Evolutionary conservation across 1,140 invertebrate species (phyloP).

Genomic region (Brachionus angularis): DNA sequence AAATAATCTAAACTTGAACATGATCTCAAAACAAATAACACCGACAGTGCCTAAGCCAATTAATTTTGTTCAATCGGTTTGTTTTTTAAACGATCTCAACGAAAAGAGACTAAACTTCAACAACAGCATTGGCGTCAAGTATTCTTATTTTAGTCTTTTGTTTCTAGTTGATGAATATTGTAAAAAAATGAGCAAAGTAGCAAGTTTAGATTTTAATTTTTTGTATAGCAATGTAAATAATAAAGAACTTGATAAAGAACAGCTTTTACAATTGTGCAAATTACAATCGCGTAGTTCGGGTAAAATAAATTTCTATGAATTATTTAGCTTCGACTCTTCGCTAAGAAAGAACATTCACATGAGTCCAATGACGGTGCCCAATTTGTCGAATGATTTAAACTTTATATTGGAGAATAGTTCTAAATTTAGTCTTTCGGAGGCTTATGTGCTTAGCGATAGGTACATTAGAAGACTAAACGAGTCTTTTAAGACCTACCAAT

Average conservation of each 20-base stretch:
- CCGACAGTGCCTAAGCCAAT: too few species aligned
- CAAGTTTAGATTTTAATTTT: slow-evolving; percentile 8
- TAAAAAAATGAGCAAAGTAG: slow-evolving; percentile 15
- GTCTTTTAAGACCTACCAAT: too few species aligned
- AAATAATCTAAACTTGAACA: too few species aligned
- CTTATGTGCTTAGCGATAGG: too few species aligned
- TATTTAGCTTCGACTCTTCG: neutral
- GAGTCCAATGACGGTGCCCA: too few species aligned
- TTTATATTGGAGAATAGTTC: too few species aligned
- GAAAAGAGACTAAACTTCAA: neutral
- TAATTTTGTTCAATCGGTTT: too few species aligned
- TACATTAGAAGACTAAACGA: too few species aligned
- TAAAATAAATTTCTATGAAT: neutral
- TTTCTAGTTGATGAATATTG: slow-evolving; percentile 10
- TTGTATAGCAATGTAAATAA: neutral
- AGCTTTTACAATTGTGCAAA: slow-evolving; percentile 17
- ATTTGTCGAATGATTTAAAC: too few species aligned
- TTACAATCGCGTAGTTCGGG: slow-evolving; percentile 7
- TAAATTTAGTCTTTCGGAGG: too few species aligned
- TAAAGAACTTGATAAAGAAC: neutral
- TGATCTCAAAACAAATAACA: too few species aligned
- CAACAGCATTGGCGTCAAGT: neutral
- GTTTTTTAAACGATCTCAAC: slow-evolving; percentile 3
- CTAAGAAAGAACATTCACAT: too few species aligned
- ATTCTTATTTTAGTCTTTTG: slow-evolving; percentile 11